phyloP scores from a whole-genome alignment of 2,888 invertebrate species.

The Cyaniris semiargus region DNA sequence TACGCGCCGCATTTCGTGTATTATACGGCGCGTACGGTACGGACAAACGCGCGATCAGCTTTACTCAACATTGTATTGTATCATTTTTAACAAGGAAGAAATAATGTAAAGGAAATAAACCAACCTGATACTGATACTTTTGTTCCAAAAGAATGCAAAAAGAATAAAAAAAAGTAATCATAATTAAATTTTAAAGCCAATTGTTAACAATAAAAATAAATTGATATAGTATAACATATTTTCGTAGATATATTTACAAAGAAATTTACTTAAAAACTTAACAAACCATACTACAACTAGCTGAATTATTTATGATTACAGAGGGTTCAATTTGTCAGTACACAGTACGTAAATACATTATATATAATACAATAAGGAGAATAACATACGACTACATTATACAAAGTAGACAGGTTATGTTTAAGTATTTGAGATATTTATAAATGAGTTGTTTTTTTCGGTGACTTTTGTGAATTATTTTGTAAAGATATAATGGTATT shows the following conservation, averaged over 20 bases:
- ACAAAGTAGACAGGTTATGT: background rate
- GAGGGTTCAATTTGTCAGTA: background rate
- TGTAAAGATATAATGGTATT: background rate
- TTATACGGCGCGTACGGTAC: too few relatives aligned
- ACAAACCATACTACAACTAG: background rate
- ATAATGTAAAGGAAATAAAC: conserved; percentile 26
- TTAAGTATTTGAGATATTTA: background rate
- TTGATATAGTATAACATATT: background rate
- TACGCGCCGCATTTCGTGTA: too few relatives aligned
- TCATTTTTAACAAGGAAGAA: background rate
- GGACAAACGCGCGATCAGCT: too few relatives aligned
- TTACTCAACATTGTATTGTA: background rate
- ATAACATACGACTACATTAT: background rate
- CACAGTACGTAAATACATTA: background rate
- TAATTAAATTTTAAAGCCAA: background rate
- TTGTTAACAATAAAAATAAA: background rate
- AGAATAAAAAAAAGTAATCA: background rate
- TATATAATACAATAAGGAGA: background rate
- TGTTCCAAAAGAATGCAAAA: conserved; percentile 32
- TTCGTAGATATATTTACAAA: background rate
- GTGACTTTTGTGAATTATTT: background rate
- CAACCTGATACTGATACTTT: conserved; percentile 34
- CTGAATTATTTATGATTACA: background rate
- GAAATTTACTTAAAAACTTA: background rate
- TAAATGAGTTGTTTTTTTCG: too few relatives aligned